Percentiles rank a stretch among this genome's conserved stretches.
phyloP scores from a whole-genome alignment of 2,888 invertebrate genomes.

The Nymphalis urticae region DNA sequence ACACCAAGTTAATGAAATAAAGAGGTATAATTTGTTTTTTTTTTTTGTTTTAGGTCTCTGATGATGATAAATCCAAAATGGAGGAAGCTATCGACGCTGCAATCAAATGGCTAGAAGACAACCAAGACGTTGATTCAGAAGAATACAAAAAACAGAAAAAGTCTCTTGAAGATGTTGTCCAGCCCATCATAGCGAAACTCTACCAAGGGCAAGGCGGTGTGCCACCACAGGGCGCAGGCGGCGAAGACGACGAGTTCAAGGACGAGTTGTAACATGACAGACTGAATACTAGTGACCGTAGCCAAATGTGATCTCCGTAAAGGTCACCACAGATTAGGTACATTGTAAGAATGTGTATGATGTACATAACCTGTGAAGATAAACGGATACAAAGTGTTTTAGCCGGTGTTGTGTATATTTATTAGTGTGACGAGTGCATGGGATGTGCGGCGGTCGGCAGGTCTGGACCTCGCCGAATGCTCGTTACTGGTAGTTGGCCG shows the following conservation, averaged over 20 bases:
- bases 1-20: background rate
- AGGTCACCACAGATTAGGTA: slow-evolving; percentile 51
- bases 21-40: background rate
- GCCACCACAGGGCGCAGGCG: slow-evolving; percentile 86
- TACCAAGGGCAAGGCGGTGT: slow-evolving; percentile 93
- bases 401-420: slow-evolving; percentile 76
- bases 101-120: slow-evolving; percentile 98
- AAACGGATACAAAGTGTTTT: slow-evolving; percentile 62
- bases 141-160: slow-evolving; percentile 98
- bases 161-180: slow-evolving; percentile 95
- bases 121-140: slow-evolving; percentile 95
- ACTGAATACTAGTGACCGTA: slow-evolving; percentile 63
- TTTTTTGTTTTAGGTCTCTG: slow-evolving; percentile 75
- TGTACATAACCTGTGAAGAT: slow-evolving; percentile 50
- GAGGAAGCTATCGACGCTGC: slow-evolving; percentile 97
- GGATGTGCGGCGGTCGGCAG: slow-evolving; percentile 53
- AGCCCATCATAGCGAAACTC: slow-evolving; percentile 98
- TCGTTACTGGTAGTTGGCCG: slow-evolving; percentile 43
- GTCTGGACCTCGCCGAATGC: slow-evolving; percentile 37
- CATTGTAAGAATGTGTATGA: slow-evolving; percentile 25
- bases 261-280: slow-evolving; percentile 88
- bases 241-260: slow-evolving; percentile 88
- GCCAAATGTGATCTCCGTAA: slow-evolving; percentile 71
- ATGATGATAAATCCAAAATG: slow-evolving; percentile 96
- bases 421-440: slow-evolving; percentile 53